Percentiles rank a stretch among this genome's conserved stretches.
These are phyloP conservation scores for Antheraea mylitta DNA, from an alignment of 1,140 invertebrate species.

Conservation along the genomic window DNA sequence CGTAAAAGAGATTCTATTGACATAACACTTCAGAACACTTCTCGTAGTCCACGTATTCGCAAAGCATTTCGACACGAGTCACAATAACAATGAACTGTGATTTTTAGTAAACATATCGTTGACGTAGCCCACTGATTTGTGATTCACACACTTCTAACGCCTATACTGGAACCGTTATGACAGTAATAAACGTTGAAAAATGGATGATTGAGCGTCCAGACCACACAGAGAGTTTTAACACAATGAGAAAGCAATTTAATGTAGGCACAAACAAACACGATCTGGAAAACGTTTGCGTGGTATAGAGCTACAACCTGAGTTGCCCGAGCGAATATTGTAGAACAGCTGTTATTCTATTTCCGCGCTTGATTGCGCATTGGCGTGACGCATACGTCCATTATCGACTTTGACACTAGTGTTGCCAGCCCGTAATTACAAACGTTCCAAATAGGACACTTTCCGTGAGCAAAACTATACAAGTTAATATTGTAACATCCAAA, in stretches of 20 bases:
- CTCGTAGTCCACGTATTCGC: constrained; percentile 67
- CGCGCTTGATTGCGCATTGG: constrained; percentile 73
- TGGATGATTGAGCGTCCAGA: constrained; percentile 36
- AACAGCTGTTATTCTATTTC: constrained; percentile 78
- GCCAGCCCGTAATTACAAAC: constrained; percentile 25
- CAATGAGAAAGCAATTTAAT: constrained; percentile 55
- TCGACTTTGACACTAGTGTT: constrained; percentile 40
- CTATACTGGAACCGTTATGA: constrained; percentile 43
- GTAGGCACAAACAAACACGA: constrained; percentile 59
- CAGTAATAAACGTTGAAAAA: constrained; percentile 52
- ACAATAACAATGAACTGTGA: constrained; percentile 68
- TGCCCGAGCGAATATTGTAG: constrained; percentile 75
- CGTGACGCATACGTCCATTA: constrained; percentile 48
- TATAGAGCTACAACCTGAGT: constrained; percentile 70
- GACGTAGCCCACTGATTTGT: constrained; percentile 48
- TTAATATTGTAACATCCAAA: no score
- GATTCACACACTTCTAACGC: constrained; percentile 56
- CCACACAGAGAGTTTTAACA: constrained; percentile 47
- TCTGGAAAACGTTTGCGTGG: constrained; percentile 68
- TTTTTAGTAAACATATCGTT: constrained; percentile 73
- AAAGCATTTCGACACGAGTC: constrained; percentile 67
- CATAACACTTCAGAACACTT: constrained; percentile 66
- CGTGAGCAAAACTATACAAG: no score
- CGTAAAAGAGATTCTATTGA: constrained; percentile 67
- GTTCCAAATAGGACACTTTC: neutral